A percentile compares a stretch with the other conserved stretches of the same genome.
These are phyloP conservation scores for Mimachlamys varia DNA, from an alignment of 2,888 invertebrate species.

Conservation along the genomic window DNA sequence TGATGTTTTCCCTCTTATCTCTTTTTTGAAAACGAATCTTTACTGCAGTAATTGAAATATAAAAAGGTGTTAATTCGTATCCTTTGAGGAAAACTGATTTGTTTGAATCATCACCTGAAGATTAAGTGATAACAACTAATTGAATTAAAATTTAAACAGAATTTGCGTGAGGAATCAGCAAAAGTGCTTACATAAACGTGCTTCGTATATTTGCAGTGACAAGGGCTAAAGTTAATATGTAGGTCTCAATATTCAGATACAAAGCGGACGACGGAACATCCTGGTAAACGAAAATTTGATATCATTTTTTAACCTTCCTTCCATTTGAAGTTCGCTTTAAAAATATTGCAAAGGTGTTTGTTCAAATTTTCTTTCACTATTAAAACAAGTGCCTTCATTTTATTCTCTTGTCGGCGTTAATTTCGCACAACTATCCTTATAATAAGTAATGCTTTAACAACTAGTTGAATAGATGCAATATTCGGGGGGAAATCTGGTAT, in stretches of 20 bases:
- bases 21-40: not conserved
- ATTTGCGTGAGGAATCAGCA: not conserved
- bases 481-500: too few species aligned
- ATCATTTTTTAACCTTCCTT: too few species aligned
- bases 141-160: not conserved
- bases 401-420: too few species aligned
- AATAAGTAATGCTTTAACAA: too few species aligned
- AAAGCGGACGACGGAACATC: not conserved
- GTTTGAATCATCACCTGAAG: not conserved
- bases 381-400: too few species aligned
- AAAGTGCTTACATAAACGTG: not conserved
- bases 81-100: not conserved
- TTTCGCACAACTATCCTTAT: too few species aligned
- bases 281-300: too few species aligned
- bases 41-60: not conserved
- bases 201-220: not conserved
- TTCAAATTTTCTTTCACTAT: too few species aligned
- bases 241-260: not conserved
- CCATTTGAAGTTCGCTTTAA: too few species aligned
- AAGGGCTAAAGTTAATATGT: not conserved
- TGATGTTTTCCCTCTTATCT: not conserved
- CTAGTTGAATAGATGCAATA: too few species aligned
- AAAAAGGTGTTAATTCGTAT: constrained; percentile 3
- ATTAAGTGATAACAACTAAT: not conserved
- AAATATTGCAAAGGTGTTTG: too few species aligned